Evolutionary conservation across 2,797 vertebrate species (phyloP), one percentile per base, ranked within the genome.

Genomic region (Anas flavirostris): DNA sequence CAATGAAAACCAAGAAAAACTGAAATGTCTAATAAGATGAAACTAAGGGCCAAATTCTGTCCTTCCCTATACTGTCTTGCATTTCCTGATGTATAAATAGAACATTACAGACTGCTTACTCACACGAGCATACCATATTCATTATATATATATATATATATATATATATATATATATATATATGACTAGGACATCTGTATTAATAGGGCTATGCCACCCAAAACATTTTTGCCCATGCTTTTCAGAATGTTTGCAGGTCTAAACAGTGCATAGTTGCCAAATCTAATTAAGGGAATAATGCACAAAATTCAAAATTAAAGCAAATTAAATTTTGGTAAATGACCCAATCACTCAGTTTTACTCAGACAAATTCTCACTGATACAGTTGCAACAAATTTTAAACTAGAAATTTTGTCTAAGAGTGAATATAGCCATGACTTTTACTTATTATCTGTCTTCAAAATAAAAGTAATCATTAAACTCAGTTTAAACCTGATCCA

Each of bases 1-100:
- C 48, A 93, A 37, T 63, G 82, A 90, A 93, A 91, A 44, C n/a
- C 16, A 48, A 89, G 58, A 46, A 50, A 85, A 94, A 81, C 39
- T 23, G 90, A 82, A 94, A 64, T 14, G 43, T 21, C 22, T 62
- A 62, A 15, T 28, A 78, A 93, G 33, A 82, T 82, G 74, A 91
- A 91, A 82, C 26, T 33, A 28, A 55, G 19, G 58, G 48, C 60
- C 31, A 78, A 67, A 67, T 72, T 76, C 44, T 70, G 37, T 83
- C n/a, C 50, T 82, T 62, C 35, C 43, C 21, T 68, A 25, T 17
- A 8, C n/a, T 50, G 46, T 28, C 26, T 31, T 84, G 39, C 12
- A 60, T 62, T 93, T 72, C 21, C 86, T 63, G n/a, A 92, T 66
- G 26, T 41, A 74, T 37, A 85, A 93, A 79, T 4, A 86, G 50